Evolutionary conservation across 2,888 invertebrate species (phyloP).

Genomic region (Mythimna loreyi): DNA sequence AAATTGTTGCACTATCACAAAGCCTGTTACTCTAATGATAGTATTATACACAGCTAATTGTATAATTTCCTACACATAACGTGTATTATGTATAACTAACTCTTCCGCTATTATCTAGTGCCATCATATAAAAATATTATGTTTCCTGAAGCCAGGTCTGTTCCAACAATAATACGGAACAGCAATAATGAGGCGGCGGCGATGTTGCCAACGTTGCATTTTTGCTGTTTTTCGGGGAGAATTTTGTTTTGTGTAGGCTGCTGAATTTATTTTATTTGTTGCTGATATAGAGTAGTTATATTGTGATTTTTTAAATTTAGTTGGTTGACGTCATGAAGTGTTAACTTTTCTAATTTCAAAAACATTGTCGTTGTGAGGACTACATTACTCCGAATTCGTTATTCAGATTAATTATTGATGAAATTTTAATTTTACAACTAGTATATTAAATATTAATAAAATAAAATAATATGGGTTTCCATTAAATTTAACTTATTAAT

Average conservation of each 20-base stretch:
- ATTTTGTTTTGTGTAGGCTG: conserved; percentile 8
- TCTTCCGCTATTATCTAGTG: conserved; percentile 51
- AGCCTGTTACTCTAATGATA: not conserved
- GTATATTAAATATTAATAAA: no score
- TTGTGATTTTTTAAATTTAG: no score
- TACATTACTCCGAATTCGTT: no score
- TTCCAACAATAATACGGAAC: conserved; percentile 66
- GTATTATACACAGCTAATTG: conserved; percentile 36
- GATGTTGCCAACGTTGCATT: conserved; percentile 51
- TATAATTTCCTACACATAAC: conserved; percentile 32
- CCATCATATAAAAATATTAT: conserved; percentile 59
- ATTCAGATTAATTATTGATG: no score
- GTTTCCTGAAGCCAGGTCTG: conserved; percentile 56
- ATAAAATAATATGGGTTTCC: no score
- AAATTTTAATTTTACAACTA: no score
- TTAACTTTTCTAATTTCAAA: no score
- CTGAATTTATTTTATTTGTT: not conserved
- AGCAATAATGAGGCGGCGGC: conserved; percentile 57
- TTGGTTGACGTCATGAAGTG: no score
- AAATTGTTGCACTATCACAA: conserved; percentile 1
- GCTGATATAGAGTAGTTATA: no score
- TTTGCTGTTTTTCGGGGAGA: conserved; percentile 39
- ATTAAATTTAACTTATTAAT: no score
- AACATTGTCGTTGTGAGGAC: no score
- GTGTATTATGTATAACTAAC: conserved; percentile 10